phyloP scores from a whole-genome alignment of 2,113 vertebrate genomes.

The Camelus bactrianus region DNA sequence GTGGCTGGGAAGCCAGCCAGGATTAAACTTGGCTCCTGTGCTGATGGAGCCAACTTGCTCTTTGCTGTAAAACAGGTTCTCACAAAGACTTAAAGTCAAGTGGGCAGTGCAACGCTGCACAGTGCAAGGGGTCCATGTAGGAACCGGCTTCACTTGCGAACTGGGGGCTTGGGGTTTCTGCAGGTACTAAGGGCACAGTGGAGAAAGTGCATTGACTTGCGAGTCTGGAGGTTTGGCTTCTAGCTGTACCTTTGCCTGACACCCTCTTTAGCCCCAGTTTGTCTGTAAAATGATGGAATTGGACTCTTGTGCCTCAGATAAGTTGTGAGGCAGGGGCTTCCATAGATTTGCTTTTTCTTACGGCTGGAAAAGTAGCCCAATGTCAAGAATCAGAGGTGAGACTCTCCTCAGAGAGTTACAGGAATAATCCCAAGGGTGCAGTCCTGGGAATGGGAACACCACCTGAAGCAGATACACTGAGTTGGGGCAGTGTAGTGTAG shows the following conservation, averaged over 20 bases:
- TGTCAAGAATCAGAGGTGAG: background rate
- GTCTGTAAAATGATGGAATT: background rate
- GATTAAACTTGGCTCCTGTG: background rate
- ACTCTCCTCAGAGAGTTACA: background rate
- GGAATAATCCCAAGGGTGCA: background rate
- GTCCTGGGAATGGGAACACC: background rate
- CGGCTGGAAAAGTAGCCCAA: background rate
- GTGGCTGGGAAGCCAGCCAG: background rate
- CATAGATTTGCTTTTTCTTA: background rate
- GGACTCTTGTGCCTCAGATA: background rate
- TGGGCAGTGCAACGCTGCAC: background rate
- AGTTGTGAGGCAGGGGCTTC: background rate
- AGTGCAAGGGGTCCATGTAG: background rate
- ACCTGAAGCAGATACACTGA: background rate
- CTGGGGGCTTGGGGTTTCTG: too few relatives aligned
- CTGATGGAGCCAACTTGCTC: background rate
- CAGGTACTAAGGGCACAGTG: background rate
- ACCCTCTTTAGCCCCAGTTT: background rate
- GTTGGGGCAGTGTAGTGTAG: background rate
- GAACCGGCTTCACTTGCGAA: background rate
- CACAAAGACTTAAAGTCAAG: background rate
- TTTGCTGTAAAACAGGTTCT: background rate
- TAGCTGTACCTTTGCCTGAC: background rate
- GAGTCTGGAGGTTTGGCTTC: background rate
- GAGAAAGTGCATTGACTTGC: background rate